Percentiles rank a stretch among this genome's conserved stretches.
phyloP scores from a whole-genome alignment of 1,140 invertebrate genomes.

The Nasonia giraulti region DNA sequence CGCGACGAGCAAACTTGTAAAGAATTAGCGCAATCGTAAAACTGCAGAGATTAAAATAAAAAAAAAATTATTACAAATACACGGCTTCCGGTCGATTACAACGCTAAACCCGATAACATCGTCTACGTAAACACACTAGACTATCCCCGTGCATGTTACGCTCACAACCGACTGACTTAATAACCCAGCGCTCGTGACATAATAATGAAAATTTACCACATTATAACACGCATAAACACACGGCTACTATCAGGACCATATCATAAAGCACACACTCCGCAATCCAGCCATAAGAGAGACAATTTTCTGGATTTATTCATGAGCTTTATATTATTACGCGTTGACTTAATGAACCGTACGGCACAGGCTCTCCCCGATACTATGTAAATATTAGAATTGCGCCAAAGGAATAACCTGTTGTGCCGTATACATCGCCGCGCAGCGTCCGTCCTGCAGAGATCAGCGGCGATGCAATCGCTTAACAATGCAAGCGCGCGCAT shows the following conservation, averaged over 20 bases:
- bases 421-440: background rate
- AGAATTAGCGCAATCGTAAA: too few relatives aligned
- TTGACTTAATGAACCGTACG: conserved; percentile 32
- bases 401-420: conserved; percentile 27
- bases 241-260: too few relatives aligned
- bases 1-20: background rate
- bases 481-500: background rate
- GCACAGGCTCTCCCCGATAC: background rate
- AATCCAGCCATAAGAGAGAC: background rate
- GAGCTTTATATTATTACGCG: conserved; percentile 11
- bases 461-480: background rate
- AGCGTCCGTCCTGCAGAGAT: background rate
- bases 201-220: conserved; percentile 2
- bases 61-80: too few relatives aligned
- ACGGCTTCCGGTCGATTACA: too few relatives aligned
- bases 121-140: too few relatives aligned
- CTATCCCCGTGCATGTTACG: background rate
- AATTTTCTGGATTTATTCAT: conserved; percentile 41
- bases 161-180: background rate
- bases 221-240: background rate
- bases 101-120: too few relatives aligned
- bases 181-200: background rate
- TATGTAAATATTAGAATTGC: conserved; percentile 46
- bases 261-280: background rate
- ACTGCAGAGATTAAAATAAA: too few relatives aligned